phyloP scores from a whole-genome alignment of 2,888 invertebrate species.

The Orthonevra nobilis region DNA sequence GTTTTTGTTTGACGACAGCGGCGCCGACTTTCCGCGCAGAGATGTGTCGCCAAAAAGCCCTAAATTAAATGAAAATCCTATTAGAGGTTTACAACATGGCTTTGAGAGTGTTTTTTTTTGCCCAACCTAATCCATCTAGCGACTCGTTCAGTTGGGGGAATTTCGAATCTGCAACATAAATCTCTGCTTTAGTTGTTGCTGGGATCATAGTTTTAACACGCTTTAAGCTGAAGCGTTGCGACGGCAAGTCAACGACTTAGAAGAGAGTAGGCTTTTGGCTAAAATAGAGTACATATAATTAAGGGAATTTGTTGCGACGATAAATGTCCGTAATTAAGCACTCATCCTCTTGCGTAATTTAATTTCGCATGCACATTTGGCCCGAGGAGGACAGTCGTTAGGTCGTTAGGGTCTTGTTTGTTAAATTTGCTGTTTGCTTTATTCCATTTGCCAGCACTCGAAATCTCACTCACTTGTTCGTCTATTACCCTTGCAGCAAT shows the following conservation, averaged over 20 bases:
- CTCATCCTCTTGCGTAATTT: conserved; percentile 80
- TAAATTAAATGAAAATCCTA: conserved; percentile 70
- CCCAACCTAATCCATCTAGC: conserved; percentile 52
- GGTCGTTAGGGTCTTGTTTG: conserved; percentile 67
- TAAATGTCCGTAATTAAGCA: conserved; percentile 80
- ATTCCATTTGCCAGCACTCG: conserved; percentile 63
- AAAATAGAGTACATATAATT: conserved; percentile 64
- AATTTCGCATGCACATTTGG: conserved; percentile 78
- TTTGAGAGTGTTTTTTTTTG: conserved; percentile 53
- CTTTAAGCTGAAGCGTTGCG: background rate
- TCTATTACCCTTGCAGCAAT: conserved; percentile 69
- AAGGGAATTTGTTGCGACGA: conserved; percentile 67
- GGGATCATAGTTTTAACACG: conserved; percentile 12
- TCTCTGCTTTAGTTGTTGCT: background rate
- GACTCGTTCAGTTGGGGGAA: conserved; percentile 55
- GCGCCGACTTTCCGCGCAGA: conserved; percentile 26
- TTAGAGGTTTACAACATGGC: conserved; percentile 68
- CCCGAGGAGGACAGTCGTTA: conserved; percentile 44
- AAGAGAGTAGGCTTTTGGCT: conserved; percentile 59
- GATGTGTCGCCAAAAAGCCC: conserved; percentile 68
- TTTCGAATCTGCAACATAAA: conserved; percentile 36
- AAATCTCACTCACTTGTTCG: conserved; percentile 66
- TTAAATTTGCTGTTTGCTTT: conserved; percentile 67
- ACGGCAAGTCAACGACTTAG: conserved; percentile 52
- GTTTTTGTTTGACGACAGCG: no score